Evolutionary conservation across 2,797 vertebrate species (phyloP).

Genomic region (Petrocephalus sullivani): DNA sequence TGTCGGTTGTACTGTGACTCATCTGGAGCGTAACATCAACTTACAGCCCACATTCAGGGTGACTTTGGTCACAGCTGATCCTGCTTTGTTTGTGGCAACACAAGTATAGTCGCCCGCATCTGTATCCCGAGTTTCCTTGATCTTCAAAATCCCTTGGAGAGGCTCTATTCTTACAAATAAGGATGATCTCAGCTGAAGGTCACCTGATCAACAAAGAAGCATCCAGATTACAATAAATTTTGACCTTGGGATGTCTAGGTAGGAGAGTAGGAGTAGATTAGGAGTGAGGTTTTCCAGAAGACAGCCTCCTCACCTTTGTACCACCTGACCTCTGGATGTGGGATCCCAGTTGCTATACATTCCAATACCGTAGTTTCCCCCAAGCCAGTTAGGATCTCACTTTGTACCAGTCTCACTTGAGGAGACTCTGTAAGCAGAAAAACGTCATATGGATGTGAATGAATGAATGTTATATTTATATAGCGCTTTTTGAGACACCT

Average conservation of each 20-base stretch:
- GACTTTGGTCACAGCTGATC: constrained; percentile 75
- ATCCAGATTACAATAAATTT: not conserved
- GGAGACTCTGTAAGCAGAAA: constrained; percentile 69
- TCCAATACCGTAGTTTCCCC: constrained; percentile 81
- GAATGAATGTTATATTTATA: not conserved
- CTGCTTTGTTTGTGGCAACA: constrained; percentile 79
- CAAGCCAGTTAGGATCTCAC: constrained; percentile 76
- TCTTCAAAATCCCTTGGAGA: constrained; percentile 72
- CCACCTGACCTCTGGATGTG: constrained; percentile 81
- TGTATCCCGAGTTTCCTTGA: constrained; percentile 71
- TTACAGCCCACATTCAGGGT: constrained; percentile 89
- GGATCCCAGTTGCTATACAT: constrained; percentile 79
- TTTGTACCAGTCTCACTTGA: constrained; percentile 65
- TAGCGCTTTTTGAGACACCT: not conserved
- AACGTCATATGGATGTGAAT: not conserved
- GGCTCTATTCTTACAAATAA: constrained; percentile 65
- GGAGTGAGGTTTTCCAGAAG: not conserved
- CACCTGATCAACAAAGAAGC: constrained; percentile 57
- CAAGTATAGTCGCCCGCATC: constrained; percentile 89
- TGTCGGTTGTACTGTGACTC: not conserved
- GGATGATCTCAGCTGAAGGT: constrained; percentile 72
- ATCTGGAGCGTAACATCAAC: constrained; percentile 29
- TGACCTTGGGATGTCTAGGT: not conserved
- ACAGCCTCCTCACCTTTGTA: constrained; percentile 78
- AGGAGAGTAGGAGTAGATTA: not conserved